Evolutionary conservation across 2,888 invertebrate species (phyloP).

Genomic region (Peribatodes rhomboidaria): DNA sequence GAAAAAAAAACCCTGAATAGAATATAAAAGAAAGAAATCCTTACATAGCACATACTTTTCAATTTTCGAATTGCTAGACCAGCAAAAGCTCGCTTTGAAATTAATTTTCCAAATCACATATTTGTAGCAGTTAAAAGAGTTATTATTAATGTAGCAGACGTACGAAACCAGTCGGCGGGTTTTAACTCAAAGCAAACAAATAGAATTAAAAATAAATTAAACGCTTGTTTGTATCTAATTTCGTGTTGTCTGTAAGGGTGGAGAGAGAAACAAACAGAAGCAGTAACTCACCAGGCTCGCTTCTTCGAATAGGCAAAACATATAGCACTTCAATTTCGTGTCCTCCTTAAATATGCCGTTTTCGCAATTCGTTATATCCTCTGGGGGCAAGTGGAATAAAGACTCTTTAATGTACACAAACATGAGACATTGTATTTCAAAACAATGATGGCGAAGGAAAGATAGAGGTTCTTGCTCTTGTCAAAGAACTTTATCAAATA

Average conservation of each 20-base stretch:
- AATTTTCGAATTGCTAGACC: background rate
- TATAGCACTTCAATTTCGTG: conserved; percentile 84
- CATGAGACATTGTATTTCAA: conserved; percentile 66
- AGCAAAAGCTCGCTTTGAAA: background rate
- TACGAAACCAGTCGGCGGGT: conserved; percentile 27
- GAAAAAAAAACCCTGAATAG: no score
- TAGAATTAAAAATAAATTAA: conserved; percentile 70
- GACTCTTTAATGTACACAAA: conserved; percentile 76
- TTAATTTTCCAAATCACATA: conserved; percentile 14
- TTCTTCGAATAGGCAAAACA: conserved; percentile 84
- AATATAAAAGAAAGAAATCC: no score
- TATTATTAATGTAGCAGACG: conserved; percentile 14
- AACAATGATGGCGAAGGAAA: conserved; percentile 51
- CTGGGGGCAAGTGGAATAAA: conserved; percentile 82
- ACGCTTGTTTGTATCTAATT: conserved; percentile 69
- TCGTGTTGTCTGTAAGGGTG: conserved; percentile 57
- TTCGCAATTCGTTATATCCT: conserved; percentile 85
- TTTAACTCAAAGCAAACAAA: conserved; percentile 60
- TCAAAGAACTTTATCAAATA: background rate
- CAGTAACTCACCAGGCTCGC: conserved; percentile 80
- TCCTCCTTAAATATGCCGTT: conserved; percentile 86
- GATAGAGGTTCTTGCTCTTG: conserved; percentile 21
- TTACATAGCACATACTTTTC: background rate
- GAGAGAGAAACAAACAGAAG: conserved; percentile 70
- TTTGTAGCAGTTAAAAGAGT: conserved; percentile 4